phyloP scores from a whole-genome alignment of 2,113 vertebrate species.

The Tupaia tana region DNA sequence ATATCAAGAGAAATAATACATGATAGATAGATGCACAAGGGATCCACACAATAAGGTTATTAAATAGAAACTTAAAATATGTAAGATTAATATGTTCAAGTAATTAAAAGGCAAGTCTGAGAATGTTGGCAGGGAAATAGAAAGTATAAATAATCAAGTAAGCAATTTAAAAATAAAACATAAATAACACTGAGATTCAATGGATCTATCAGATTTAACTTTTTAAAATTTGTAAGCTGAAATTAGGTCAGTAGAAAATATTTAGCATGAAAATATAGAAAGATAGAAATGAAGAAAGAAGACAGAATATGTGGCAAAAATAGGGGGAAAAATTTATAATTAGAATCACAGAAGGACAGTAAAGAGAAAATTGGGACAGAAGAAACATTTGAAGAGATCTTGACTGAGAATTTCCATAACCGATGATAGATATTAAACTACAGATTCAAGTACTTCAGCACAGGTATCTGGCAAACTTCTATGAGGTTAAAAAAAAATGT shows the following conservation, averaged over 20 bases:
- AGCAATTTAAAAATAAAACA: not conserved
- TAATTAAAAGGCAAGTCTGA: slow-evolving; percentile 22
- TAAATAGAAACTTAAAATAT: slow-evolving; percentile 3
- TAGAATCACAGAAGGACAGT: not conserved
- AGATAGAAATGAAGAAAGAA: slow-evolving; percentile 8
- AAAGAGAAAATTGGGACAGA: not conserved
- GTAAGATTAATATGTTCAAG: not conserved
- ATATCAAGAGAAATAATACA: not conserved
- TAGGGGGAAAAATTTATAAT: not conserved
- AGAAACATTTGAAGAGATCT: not conserved
- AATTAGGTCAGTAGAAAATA: not conserved
- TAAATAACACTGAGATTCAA: not conserved
- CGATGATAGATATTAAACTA: not conserved
- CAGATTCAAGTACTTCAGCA: not conserved
- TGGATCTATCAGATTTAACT: not conserved
- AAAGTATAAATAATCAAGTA: not conserved
- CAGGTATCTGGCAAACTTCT: not conserved
- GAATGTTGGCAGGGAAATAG: not conserved
- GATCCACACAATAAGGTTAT: not conserved
- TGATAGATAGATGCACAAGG: not conserved
- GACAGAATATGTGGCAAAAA: not conserved
- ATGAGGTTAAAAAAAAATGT: not conserved
- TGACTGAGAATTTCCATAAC: not conserved
- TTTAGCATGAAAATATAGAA: not conserved
- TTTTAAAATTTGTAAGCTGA: not conserved